These are phyloP conservation scores for Danaus melanippus DNA, from an alignment of 1,140 invertebrate species.

Conservation along the genomic window DNA sequence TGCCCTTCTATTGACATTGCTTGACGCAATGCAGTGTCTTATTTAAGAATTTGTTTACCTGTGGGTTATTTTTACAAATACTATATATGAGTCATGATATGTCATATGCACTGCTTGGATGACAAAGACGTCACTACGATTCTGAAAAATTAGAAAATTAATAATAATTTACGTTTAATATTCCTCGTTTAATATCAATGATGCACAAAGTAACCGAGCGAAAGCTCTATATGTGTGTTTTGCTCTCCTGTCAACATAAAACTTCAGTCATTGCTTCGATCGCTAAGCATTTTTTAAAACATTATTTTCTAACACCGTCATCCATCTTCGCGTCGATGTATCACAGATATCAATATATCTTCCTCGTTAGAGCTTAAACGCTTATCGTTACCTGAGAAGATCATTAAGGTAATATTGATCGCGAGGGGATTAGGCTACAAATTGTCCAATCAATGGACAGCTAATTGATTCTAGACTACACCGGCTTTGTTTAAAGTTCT, in stretches of 20 bases:
- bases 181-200: too few relatives aligned
- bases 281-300: too few relatives aligned
- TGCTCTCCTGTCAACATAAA: too few relatives aligned
- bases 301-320: neutral
- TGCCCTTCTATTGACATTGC: constrained; percentile 31
- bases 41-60: constrained; percentile 14
- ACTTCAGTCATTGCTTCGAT: too few relatives aligned
- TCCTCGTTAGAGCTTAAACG: constrained; percentile 31
- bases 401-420: constrained; percentile 59
- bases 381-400: constrained; percentile 44
- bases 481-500: constrained; percentile 16
- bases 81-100: too few relatives aligned
- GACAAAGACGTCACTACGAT: too few relatives aligned
- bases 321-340: constrained; percentile 8
- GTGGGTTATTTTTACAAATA: neutral
- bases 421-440: constrained; percentile 54
- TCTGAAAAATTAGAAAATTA: too few relatives aligned
- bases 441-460: constrained; percentile 60
- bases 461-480: constrained; percentile 61
- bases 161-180: too few relatives aligned
- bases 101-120: too few relatives aligned
- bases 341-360: constrained; percentile 13
- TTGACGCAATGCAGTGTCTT: constrained; percentile 36
- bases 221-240: too few relatives aligned
- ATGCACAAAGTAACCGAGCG: too few relatives aligned